Base-by-base conservation (phyloP, 2,888 invertebrate species). In the Trachelus troglodyta region DNA sequence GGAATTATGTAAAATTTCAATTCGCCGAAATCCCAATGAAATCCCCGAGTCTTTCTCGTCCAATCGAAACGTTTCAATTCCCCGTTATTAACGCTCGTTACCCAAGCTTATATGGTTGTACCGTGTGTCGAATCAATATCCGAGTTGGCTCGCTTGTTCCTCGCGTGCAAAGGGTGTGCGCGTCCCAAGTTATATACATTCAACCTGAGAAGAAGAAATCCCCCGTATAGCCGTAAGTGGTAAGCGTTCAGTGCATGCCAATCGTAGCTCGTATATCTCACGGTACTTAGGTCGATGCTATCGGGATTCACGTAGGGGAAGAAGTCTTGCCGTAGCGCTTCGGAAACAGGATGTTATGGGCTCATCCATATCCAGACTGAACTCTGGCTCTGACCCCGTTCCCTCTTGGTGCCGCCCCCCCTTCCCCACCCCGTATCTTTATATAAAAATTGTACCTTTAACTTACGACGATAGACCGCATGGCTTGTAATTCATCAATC, bases 211-310 rank as follows among this genome's bases (percentile, higher is more conserved):
- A 56, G 56, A 56, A 56, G 56, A 56, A 56, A 56, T 56, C 23
- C 56, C 56, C 56, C 23, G 23, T 23, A 82, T 81, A 85, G 85
- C 83, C 83, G 85, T 83, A 86, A 86, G 85, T 85, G 85, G 86
- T 82, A 85, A 86, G 40, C 85, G 85, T 83, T 86, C 80, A 79
- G 86, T 86, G 86, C 86, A 86, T 86, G 86, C 86, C 86, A 85
- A 86, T 86, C 86, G 86, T 86, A 82, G 83, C 82, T 77, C 85
- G 85, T 86, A 86, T 85, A 86, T 86, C 86, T 86, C 84, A 73
- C 78, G 83, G 84, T 83, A 85, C 85, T 85, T 85, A 83, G 81
- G 79, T 81, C 79, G 86, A 86, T 85, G 83, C 83, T 86, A 86
- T 86, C 86, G 86, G 77, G 78, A 78, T 77, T 80, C 82, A 82